Base-by-base conservation (phyloP, 2,888 invertebrate species). In the Diaphora mendica region DNA sequence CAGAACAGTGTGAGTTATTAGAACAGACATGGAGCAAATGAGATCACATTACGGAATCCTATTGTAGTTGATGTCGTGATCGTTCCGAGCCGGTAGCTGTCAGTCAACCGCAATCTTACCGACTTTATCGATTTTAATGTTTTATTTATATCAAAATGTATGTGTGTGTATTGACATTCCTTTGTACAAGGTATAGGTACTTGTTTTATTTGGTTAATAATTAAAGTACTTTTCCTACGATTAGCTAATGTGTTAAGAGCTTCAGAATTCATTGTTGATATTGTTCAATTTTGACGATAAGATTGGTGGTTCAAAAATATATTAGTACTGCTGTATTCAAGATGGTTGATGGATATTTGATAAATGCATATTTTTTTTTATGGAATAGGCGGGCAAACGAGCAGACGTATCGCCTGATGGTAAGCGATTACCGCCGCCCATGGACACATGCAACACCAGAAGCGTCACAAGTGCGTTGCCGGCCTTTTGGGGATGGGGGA, bases 11-110 rank as follows among this genome's bases (percentile, higher is more conserved):
- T 75, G 76, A 81, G 62, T 78, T 78, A 78, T 80, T 74, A 72
- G 82, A 79, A 68, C 68, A 77, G 81, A 81, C 85, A 71, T 83
- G 74, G 80, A 76, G 83, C 79, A 83, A 85, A 85, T 82, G 84
- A 84, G 84, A 84, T 81, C 81, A 77, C 80, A 86, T 86, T 84
- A 85, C 75, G 71, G 83, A 80, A 84, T 83, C 84, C 79, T 78
- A 85, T 86, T 86, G 85, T 82, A 72, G 75, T 64, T 68, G 75
- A 79, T 82, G 85, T 85, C 84, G 78, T 85, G 82, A 84, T 84
- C 79, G 74, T 82, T 83, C 74, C 74, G 75, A 78, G 68, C 84
- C 80, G 79, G 79, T 77, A 79, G 81, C 78, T 79, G 80, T 85
- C 80, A 81, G 76, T 69, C 71, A 67, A 79, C 75, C 84, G 77